Base-by-base conservation (phyloP, 2,888 invertebrate genomes). In the Crepidodera aurea region DNA sequence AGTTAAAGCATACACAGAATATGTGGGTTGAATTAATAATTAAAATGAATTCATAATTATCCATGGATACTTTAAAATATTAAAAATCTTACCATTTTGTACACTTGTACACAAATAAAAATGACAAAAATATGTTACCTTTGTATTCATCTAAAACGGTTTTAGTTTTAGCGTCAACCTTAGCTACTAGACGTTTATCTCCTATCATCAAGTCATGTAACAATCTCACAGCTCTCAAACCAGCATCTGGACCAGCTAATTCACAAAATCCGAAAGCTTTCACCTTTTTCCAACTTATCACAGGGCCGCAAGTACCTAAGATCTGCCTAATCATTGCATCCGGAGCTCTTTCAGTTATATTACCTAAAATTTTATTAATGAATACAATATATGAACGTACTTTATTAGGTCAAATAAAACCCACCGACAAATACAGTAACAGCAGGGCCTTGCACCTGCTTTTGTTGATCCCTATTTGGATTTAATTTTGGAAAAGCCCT, bases 241-340 rank as follows among this genome's bases (percentile, higher is more conserved):
- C 98, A 15, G 97, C 93, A 82, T 97, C 96, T 13, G 98, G 97
- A 61, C 93, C 91, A 69, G 93, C 94, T 82, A 94, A 95, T 84
- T 98, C 98, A 83, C 98, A 96, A 84, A 98, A 99, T 7, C 98
- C 98, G 82, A 98, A 98, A 1, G 94, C 95, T 79, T 96, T 94
- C 13, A 98, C 97, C 63, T 98, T 87, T 82, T 98, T 98, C 99
- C 99, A 99, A 73, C 92, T 93, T 10, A 94, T 85, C 51, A 99
- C 96, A 65, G 91, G 90, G 2, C 99, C 99, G 84, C 98, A 98
- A 56, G 95, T 90, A 77, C 91, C 89, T 54, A 99, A 84, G 77
- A 99, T 90, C 72, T 93, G 92, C 70, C 96, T 88, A 34, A 99
- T 91, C 91, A 99, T 93, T 7, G 91, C 88, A 82, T 99, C 98